These are phyloP conservation scores for Hydropotes inermis DNA, from an alignment of 2,113 vertebrate genomes.

Conservation along the genomic window DNA sequence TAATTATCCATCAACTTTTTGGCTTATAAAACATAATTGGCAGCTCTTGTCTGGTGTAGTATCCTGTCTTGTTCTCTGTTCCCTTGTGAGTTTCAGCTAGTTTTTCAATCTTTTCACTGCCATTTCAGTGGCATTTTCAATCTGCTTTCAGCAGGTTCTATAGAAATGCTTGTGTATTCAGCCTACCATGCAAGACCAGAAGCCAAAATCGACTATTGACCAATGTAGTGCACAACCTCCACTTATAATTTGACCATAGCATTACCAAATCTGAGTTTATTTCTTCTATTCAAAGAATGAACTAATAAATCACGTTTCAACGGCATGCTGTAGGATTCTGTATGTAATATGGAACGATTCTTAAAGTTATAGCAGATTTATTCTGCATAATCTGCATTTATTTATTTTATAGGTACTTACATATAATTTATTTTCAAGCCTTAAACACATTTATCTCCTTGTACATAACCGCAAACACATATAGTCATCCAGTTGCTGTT, in stretches of 20 bases:
- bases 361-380: background rate
- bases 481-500: background rate
- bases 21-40: background rate
- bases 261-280: background rate
- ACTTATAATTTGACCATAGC: background rate
- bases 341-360: background rate
- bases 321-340: background rate
- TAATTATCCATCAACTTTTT: background rate
- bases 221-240: background rate
- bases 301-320: background rate
- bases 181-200: background rate
- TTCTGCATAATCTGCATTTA: background rate
- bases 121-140: background rate
- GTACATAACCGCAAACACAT: background rate
- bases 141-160: background rate
- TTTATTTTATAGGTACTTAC: background rate
- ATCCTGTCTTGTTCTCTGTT: background rate
- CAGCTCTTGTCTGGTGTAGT: background rate
- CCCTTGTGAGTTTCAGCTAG: background rate
- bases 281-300: background rate
- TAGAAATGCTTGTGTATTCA: background rate
- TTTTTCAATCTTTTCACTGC: background rate
- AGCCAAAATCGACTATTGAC: background rate
- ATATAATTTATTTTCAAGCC: background rate
- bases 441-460: background rate